phyloP scores from a whole-genome alignment of 2,113 vertebrate genomes.

The Sminthopsis crassicaudata region DNA sequence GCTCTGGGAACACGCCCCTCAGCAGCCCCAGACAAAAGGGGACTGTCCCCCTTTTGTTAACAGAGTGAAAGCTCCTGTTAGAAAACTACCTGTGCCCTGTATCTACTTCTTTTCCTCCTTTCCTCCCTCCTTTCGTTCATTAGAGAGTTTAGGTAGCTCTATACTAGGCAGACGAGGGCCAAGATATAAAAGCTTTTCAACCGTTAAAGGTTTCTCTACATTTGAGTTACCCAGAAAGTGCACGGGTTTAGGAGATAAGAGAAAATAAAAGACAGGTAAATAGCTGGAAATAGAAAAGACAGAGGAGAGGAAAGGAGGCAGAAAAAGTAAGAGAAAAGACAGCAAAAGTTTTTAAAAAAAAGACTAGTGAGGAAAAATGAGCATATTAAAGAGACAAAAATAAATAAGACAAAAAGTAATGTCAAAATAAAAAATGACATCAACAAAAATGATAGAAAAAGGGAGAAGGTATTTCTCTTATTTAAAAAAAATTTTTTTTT shows the following conservation, averaged over 20 bases:
- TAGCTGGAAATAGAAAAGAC: background rate
- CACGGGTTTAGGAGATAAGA: slow-evolving; percentile 35
- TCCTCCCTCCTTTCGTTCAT: slow-evolving; percentile 9
- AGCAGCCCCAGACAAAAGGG: slow-evolving; percentile 70
- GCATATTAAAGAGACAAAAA: background rate
- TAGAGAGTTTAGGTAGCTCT: slow-evolving; percentile 12
- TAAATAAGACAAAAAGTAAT: background rate
- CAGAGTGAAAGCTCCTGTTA: slow-evolving; percentile 48
- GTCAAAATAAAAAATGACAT: background rate
- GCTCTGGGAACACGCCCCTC: slow-evolving; percentile 66
- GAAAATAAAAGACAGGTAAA: background rate
- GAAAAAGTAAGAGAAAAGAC: slow-evolving; percentile 16
- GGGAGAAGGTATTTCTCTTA: background rate
- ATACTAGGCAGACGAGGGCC: slow-evolving; percentile 13
- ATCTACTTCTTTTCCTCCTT: slow-evolving; percentile 50
- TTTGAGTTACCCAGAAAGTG: slow-evolving; percentile 27
- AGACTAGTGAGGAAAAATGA: background rate
- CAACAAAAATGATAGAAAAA: background rate
- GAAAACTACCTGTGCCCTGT: slow-evolving; percentile 72
- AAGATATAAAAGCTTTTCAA: slow-evolving; percentile 44
- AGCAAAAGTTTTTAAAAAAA: background rate
- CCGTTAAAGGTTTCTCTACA: slow-evolving; percentile 37
- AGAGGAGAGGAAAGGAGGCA: background rate
- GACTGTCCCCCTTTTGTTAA: slow-evolving; percentile 70
- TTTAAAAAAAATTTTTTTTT: slow-evolving; percentile 45